phyloP scores from a whole-genome alignment of 2,888 invertebrate species.

The Aphidoletes aphidimyza region DNA sequence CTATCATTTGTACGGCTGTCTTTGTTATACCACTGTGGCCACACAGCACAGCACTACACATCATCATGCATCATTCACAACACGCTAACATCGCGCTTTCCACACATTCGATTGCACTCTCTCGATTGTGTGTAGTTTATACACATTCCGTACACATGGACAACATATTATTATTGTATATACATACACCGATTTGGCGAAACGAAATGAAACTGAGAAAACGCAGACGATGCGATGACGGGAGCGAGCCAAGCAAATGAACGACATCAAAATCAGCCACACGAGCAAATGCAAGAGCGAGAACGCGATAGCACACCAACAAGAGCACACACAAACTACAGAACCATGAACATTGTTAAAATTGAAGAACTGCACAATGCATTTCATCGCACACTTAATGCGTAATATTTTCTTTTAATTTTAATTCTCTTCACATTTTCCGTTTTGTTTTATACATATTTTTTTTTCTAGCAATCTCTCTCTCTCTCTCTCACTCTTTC shows the following conservation, averaged over 20 bases:
- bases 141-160: not conserved
- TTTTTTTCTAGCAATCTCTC: too few relatives aligned
- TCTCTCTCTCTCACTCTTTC: not conserved
- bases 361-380: slow-evolving; percentile 40
- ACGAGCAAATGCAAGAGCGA: not conserved
- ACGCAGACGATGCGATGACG: slow-evolving; percentile 31
- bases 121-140: not conserved
- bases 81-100: slow-evolving; percentile 32
- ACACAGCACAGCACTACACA: not conserved
- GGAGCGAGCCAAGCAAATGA: not conserved
- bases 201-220: not conserved
- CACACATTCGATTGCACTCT: slow-evolving; percentile 20
- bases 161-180: not conserved
- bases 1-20: too few relatives aligned
- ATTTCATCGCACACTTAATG: slow-evolving; percentile 22
- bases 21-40: too few relatives aligned
- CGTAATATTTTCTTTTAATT: not conserved
- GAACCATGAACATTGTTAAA: slow-evolving; percentile 14
- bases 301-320: not conserved
- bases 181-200: not conserved
- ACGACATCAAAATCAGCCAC: not conserved
- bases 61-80: slow-evolving; percentile 4
- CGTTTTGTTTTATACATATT: too few relatives aligned
- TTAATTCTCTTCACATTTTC: not conserved
- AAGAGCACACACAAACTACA: not conserved